Conservation (phyloP, 2,888 invertebrate genomes). For the Lacanobia wlatinum region DNA sequence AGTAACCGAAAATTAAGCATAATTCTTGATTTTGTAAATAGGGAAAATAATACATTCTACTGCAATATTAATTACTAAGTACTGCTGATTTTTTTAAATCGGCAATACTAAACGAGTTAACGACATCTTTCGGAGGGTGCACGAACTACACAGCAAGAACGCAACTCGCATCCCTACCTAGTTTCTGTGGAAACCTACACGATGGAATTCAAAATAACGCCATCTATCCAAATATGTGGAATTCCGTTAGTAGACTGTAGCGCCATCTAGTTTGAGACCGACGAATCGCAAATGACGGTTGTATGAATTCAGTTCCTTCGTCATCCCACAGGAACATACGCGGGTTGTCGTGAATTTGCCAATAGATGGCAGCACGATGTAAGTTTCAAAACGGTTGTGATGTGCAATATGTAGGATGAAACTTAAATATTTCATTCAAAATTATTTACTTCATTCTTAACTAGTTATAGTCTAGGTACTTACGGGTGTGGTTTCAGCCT, state of each 20-base stretch:
- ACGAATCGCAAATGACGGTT: not conserved
- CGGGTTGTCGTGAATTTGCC: slow-evolving; percentile 55
- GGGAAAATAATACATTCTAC: not conserved
- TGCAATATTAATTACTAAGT: not conserved
- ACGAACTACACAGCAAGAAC: slow-evolving; percentile 45
- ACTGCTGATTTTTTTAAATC: not conserved
- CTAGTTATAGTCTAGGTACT: slow-evolving; percentile 74
- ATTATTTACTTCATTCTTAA: slow-evolving; percentile 14
- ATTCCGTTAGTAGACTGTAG: slow-evolving; percentile 21
- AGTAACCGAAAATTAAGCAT: not conserved
- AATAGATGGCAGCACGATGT: slow-evolving; percentile 80
- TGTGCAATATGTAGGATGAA: slow-evolving; percentile 67
- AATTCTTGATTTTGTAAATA: not conserved
- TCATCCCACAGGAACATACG: slow-evolving; percentile 64
- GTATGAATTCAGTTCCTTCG: slow-evolving; percentile 25
- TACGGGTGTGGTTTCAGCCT: slow-evolving; percentile 85
- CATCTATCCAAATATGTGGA: slow-evolving; percentile 61
- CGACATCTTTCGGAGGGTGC: slow-evolving; percentile 73
- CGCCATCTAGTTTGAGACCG: slow-evolving; percentile 59
- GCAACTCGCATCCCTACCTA: slow-evolving; percentile 8
- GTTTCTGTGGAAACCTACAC: slow-evolving; percentile 24
- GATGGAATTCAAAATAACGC: slow-evolving; percentile 56
- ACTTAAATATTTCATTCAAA: slow-evolving; percentile 44
- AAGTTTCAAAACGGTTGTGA: slow-evolving; percentile 75
- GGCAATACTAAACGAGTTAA: slow-evolving; percentile 3